These are phyloP conservation scores for Amphiura filiformis DNA, from an alignment of 35 echinoderm and acorn worm species.

Conservation along the genomic window DNA sequence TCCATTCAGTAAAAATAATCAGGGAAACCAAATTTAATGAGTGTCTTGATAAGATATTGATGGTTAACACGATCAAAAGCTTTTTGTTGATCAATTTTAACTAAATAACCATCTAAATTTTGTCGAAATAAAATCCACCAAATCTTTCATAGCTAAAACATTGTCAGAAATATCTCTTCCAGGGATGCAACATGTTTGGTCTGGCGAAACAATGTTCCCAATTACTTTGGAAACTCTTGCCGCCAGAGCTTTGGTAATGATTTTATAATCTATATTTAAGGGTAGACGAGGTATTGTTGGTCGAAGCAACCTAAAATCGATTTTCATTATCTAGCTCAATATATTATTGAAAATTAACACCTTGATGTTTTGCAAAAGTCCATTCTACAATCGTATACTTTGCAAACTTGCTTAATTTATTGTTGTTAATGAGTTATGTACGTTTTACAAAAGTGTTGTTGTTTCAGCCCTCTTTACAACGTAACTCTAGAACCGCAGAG, in stretches of 20 bases:
- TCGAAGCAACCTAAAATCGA: too few species aligned
- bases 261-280: too few species aligned
- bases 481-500: too few species aligned
- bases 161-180: conserved; percentile 56
- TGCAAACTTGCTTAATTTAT: too few species aligned
- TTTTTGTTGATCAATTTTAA: conserved; percentile 56
- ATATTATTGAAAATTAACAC: too few species aligned
- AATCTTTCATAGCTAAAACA: conserved; percentile 32
- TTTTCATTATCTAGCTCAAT: too few species aligned
- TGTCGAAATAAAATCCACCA: conserved; percentile 28
- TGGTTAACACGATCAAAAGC: conserved; percentile 58
- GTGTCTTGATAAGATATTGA: conserved; percentile 20
- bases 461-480: too few species aligned
- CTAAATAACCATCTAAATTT: neutral
- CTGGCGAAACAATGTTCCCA: conserved; percentile 22
- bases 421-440: too few species aligned
- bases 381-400: too few species aligned
- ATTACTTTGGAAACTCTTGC: conserved; percentile 16
- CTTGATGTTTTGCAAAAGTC: too few species aligned
- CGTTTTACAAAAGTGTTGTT: too few species aligned
- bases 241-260: neutral
- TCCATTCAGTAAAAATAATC: neutral
- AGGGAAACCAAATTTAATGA: neutral
- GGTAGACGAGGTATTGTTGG: too few species aligned
- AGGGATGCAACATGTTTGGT: conserved; percentile 57